Evolutionary conservation across 2,113 vertebrate species (phyloP), one percentile per base, ranked within the genome.

Genomic region (Gymnarchus niloticus): DNA sequence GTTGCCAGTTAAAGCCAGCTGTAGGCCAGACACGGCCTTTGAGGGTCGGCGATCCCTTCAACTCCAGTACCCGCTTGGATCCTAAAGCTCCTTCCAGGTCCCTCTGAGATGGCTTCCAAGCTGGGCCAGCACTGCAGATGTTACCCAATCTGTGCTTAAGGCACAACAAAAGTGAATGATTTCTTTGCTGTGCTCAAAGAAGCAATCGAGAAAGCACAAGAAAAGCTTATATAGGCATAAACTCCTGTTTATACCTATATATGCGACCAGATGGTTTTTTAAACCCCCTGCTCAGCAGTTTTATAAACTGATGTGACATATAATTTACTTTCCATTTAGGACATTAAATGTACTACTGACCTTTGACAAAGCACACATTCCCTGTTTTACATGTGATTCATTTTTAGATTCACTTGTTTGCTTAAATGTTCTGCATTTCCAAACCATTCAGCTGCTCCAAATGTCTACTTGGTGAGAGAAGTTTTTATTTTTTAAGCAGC

Each of bases 1-100:
- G 89, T 85, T 87, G 83, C 87, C 85, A 83, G 82, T 81, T 73
- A 44, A 83, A 33, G 83, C 81, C 56, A 81, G 81, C 76, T 56
- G 37, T 81, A 88, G 86, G 83, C 41, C 85, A 78, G 78, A 89
- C 86, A 85, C 86, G 81, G 37, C 44, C 14, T 65, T 81, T 81
- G 78, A 82, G 85, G 51, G 37, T 14, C 14, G 1, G 4, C 49
- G 19, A 2, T 56, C 4, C 33, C 48, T 56, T 33, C 51, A 33
- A 23, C 51, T 21, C 61, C 84, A 83, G 86, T 25, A 69, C 33
- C 61, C 56, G 7, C 33, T 3, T 25, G 21, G 23, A 33, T 69
- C n/a, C 80, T 12, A 69, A 37, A 37, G 8, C 17, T n/a, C 46
- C 41, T 48, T 21, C 14, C 76, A 49, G 76, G 23, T 12, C 59